Evolutionary conservation across 2,888 invertebrate species (phyloP).

Genomic region (Helicoverpa assulta): DNA sequence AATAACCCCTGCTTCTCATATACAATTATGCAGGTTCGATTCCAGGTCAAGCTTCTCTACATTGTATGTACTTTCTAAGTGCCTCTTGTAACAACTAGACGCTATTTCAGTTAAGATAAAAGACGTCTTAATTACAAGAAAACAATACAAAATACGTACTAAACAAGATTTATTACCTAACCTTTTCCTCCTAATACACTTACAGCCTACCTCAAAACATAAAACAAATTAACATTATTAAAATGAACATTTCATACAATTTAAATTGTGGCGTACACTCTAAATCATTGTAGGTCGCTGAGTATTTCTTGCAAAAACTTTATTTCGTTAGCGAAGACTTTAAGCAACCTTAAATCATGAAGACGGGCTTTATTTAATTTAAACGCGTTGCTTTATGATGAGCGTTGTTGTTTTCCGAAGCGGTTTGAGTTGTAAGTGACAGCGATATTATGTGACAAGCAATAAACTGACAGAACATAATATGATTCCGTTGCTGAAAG

Average conservation of each 20-base stretch:
- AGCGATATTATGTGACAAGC: background rate
- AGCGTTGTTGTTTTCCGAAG: slow-evolving; percentile 45
- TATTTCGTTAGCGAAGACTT: slow-evolving; percentile 55
- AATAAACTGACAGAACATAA: too few relatives aligned
- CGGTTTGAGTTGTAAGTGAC: slow-evolving; percentile 15
- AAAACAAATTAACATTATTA: slow-evolving; percentile 46
- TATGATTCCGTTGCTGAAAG: too few relatives aligned
- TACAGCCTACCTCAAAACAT: slow-evolving; percentile 21
- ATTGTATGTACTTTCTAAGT: too few relatives aligned
- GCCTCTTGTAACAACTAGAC: too few relatives aligned
- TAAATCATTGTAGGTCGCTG: slow-evolving; percentile 49
- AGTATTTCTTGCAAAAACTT: slow-evolving; percentile 52
- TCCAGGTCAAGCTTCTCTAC: too few relatives aligned
- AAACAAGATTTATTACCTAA: background rate
- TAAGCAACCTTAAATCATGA: slow-evolving; percentile 70
- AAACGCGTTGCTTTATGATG: slow-evolving; percentile 66
- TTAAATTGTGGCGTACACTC: slow-evolving; percentile 40
- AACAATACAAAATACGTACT: background rate
- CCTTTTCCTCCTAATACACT: background rate
- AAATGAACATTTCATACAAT: slow-evolving; percentile 51
- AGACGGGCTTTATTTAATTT: slow-evolving; percentile 72
- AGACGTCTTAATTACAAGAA: background rate
- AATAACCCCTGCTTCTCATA: too few relatives aligned
- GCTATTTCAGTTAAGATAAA: background rate
- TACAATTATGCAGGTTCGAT: too few relatives aligned